Conservation (phyloP, 2,113 vertebrate genomes). For the Prunella himalayana region DNA sequence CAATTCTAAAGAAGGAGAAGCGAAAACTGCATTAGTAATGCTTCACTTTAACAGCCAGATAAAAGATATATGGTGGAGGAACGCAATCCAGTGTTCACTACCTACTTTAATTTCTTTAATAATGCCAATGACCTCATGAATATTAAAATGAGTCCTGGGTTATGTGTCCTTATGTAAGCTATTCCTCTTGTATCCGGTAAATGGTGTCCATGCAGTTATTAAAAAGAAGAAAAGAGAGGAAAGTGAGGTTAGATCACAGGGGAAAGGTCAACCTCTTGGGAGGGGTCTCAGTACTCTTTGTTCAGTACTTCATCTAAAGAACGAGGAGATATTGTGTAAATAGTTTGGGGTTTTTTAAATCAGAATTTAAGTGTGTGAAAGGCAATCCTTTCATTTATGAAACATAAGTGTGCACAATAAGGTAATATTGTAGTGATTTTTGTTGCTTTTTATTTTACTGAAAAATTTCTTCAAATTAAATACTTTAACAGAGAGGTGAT, state of each 20-base stretch:
- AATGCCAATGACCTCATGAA: conserved; percentile 54
- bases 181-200: conserved; percentile 7
- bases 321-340: not conserved
- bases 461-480: not conserved
- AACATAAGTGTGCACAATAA: not conserved
- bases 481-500: not conserved
- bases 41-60: conserved; percentile 37
- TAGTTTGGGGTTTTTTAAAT: not conserved
- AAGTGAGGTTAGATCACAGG: conserved; percentile 12
- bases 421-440: not conserved
- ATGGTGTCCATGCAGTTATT: conserved; percentile 39
- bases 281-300: not conserved
- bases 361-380: not conserved
- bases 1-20: conserved; percentile 26
- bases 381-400: fast-evolving
- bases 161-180: conserved; percentile 34
- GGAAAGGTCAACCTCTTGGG: not conserved
- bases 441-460: not conserved
- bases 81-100: conserved; percentile 43
- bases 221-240: conserved; percentile 35
- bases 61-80: conserved; percentile 46
- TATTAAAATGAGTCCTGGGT: conserved; percentile 60
- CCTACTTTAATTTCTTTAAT: conserved; percentile 62
- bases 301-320: conserved; percentile 4
- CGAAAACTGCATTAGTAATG: conserved; percentile 29